A percentile compares a stretch with the other conserved stretches of the same genome.
Conservation (phyloP, 2,888 invertebrate species). For the Apodemia zela region DNA sequence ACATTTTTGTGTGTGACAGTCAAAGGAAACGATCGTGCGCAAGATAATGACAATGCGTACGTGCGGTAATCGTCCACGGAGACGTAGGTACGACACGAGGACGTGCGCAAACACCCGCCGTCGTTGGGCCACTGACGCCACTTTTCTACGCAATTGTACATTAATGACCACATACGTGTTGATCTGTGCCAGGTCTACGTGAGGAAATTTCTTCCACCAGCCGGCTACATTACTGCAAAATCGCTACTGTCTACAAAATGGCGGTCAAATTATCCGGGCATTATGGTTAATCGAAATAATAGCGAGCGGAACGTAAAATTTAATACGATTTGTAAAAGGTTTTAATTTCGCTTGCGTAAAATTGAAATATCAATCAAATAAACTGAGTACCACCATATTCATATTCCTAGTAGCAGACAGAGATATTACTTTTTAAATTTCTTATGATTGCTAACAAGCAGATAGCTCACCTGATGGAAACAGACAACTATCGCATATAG, state of each 20-base stretch:
- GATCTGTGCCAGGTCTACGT: slow-evolving; percentile 46
- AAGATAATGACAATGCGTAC: slow-evolving; percentile 64
- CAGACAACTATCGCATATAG: too few species aligned
- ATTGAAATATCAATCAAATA: background rate
- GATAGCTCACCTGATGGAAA: too few species aligned
- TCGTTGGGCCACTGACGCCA: slow-evolving; percentile 23
- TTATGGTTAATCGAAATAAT: slow-evolving; percentile 21
- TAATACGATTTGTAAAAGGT: slow-evolving; percentile 14
- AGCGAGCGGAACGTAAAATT: slow-evolving; percentile 16
- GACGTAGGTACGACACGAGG: slow-evolving; percentile 39
- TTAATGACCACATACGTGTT: slow-evolving; percentile 27
- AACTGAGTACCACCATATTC: too few species aligned
- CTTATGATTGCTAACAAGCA: too few species aligned
- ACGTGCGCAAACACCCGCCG: slow-evolving; percentile 55
- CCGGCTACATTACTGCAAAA: slow-evolving; percentile 13
- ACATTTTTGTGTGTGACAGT: slow-evolving; percentile 40
- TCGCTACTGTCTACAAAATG: slow-evolving; percentile 33
- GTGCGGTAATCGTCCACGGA: slow-evolving; percentile 54
- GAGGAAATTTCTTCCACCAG: slow-evolving; percentile 45
- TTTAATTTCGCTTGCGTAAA: slow-evolving; percentile 15
- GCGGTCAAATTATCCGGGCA: slow-evolving; percentile 26
- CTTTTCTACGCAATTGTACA: slow-evolving; percentile 43
- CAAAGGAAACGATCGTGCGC: slow-evolving; percentile 42
- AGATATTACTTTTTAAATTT: too few species aligned
- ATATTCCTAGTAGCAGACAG: too few species aligned